Percentiles rank a stretch among this genome's conserved stretches.
Evolutionary conservation across 2,113 vertebrate species (phyloP).

Genomic region (Pithys albifrons): DNA sequence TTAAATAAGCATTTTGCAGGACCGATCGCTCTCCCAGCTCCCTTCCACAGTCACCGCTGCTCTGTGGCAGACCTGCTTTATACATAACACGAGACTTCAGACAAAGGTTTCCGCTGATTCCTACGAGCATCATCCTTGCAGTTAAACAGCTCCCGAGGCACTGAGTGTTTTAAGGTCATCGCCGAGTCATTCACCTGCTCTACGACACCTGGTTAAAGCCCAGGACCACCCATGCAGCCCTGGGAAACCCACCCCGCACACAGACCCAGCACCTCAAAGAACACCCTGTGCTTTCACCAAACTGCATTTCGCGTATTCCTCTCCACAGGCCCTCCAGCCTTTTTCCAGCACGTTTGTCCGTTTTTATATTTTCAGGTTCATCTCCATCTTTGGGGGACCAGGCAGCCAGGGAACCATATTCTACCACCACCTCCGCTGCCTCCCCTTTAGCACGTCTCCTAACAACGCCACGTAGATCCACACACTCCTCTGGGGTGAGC

Average conservation of each 20-base stretch:
- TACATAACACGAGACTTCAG: neutral
- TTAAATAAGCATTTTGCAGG: neutral
- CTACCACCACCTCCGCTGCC: neutral
- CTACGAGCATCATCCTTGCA: neutral
- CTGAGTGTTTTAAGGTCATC: neutral
- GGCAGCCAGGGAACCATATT: conserved; percentile 36
- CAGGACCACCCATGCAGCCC: neutral
- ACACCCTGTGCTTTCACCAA: neutral
- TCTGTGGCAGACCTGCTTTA: neutral
- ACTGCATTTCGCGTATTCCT: neutral
- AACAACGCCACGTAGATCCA: conserved; percentile 39
- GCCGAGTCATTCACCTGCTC: conserved; percentile 22
- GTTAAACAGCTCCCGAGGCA: neutral
- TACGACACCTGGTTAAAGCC: neutral
- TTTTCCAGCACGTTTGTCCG: neutral
- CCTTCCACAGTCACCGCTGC: neutral
- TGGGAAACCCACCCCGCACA: neutral
- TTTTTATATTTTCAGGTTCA: neutral
- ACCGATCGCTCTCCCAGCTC: neutral
- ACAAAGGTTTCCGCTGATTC: conserved; percentile 50
- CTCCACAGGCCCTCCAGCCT: neutral
- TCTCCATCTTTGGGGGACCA: conserved; percentile 27
- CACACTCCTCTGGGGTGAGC: neutral
- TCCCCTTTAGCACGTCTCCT: conserved; percentile 20
- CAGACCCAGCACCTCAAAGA: neutral